Conservation (phyloP, 2,797 vertebrate species). For the Crenuchus spilurus region DNA sequence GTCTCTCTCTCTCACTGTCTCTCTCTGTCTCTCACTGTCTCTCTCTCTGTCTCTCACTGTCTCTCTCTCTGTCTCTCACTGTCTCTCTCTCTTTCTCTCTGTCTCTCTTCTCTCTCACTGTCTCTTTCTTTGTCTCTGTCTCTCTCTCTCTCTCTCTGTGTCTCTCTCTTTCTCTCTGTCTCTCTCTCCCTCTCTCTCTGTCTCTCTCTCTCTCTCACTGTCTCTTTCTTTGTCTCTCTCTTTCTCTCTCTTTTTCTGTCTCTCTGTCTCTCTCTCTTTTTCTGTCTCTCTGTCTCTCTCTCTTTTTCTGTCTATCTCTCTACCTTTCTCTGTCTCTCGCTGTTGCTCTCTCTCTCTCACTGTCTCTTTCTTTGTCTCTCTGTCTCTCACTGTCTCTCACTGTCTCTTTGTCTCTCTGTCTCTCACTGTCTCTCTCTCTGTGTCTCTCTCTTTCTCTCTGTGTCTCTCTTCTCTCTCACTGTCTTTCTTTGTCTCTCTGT, state of each 20-base stretch:
- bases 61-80: slow-evolving; percentile 62
- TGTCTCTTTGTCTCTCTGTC: slow-evolving; percentile 61
- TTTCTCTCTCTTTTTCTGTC: slow-evolving; percentile 71
- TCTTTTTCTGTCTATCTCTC: slow-evolving; percentile 61
- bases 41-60: slow-evolving; percentile 70
- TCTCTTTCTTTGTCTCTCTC: too few species aligned
- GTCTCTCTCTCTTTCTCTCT: slow-evolving; percentile 71
- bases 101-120: slow-evolving; percentile 63
- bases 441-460: slow-evolving; percentile 64
- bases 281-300: slow-evolving; percentile 68
- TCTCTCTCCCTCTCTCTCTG: slow-evolving; percentile 70
- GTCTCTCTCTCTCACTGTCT: slow-evolving; percentile 61
- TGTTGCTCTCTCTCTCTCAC: slow-evolving; percentile 67
- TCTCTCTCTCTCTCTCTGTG: slow-evolving; percentile 71
- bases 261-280: slow-evolving; percentile 40
- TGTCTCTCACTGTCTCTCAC: slow-evolving; percentile 69
- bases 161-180: slow-evolving; percentile 40
- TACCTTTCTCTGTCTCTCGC: too few species aligned
- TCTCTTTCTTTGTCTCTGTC: slow-evolving; percentile 48
- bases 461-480: too few species aligned
- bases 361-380: slow-evolving; percentile 61
- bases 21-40: slow-evolving; percentile 36
- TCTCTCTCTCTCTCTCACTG: slow-evolving; percentile 56
- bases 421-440: too few species aligned
- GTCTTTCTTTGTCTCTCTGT: too few species aligned